Evolutionary conservation across 2,113 vertebrate species (phyloP), one percentile per base, ranked within the genome.

Genomic region (Onychostruthus taczanowskii): DNA sequence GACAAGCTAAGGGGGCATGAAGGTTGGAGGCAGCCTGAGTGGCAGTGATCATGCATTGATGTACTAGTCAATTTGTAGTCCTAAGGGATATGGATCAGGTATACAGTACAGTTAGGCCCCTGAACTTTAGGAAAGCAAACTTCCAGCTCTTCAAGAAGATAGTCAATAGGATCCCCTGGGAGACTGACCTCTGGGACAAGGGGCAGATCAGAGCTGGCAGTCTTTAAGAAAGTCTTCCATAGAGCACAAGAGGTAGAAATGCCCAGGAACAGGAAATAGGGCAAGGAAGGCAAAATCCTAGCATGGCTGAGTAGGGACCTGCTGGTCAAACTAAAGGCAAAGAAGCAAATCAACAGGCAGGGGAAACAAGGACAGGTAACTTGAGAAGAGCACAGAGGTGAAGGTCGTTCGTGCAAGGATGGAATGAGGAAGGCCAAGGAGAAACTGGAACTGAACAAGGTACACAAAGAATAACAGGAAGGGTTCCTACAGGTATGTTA

Each of bases 1-100:
- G 0, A 0, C 1, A 1, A 67, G 4, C 28, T 41, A 47, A 67
- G 14, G 0, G 0, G 13, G 12, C 20, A 30, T n/a, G 28, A n/a
- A n/a, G 31, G 26, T 9, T 67, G 61, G 37, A 67, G 43, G 21
- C 35, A 58, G 31, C 31, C 17, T 76, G 83, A n/a, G 52, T 24
- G 53, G 16, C 37, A 67, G 16, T 50, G 52, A 50, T 66, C 50
- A 24, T 24, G 8, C 43, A 85, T 9, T 24, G 30, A 11, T 50
- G 30, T 21, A 58, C 22, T 58, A 22, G 13, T 56, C 13, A 85
- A 24, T 49, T 59, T 44, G 44, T 3, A 37, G 44, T 50, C 31
- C 26, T 52, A 26, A 59, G 31, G 53, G 21, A 31, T 44, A 21
- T 26, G 26, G 43, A 23, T 58, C 43, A 73, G 17, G 3, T 73